Evolutionary conservation across 2,113 vertebrate species (phyloP), one percentile per base, ranked within the genome.

Genomic region (Scortum barcoo): DNA sequence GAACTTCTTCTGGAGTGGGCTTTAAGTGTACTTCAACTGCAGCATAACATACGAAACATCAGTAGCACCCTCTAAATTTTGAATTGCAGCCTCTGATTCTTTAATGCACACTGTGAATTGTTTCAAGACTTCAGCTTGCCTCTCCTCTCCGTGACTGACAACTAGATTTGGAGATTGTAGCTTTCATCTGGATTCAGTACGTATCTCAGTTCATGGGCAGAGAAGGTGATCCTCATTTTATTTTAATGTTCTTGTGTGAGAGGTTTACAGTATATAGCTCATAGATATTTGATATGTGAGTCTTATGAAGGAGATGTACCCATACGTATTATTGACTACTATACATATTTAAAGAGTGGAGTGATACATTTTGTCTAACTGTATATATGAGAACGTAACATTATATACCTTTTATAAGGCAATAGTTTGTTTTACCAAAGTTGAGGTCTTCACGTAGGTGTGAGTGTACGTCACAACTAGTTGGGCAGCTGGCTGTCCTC

Each of bases 391-490:
- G 33, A 17, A 44, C 26, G 22, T 28, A 7, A 58, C 22, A 44
- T 62, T 26, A 44, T 62, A 9, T 53, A 7, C 1, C 4, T 54
- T 50, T 63, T 63, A 50, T 58, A 17, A 33, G 30, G 61, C 10
- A 4, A 40, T 26, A 0, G 30, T 58, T 69, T 72, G 17, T 72
- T 81, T 83, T 44, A 30, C 3, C 5, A 48, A 46, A 42, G 40
- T 20, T 17, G 56, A 70, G n/a, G 62, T 76, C 11, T 42, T 57
- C 72, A 75, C 48, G 42, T 5, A 78, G 85, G 85, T 86, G 88
- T 88, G 80, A 89, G 83, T 72, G 16, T 30, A 54, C 72, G 60
- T 89, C 81, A 80, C 83, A 62, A 86, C 36, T 70, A 30, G 56
- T 80, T 76, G 54, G 68, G 36, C 75, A 58, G 76, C 80, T 72